phyloP scores from a whole-genome alignment of 2,113 vertebrate species.

The Panthera tigris region DNA sequence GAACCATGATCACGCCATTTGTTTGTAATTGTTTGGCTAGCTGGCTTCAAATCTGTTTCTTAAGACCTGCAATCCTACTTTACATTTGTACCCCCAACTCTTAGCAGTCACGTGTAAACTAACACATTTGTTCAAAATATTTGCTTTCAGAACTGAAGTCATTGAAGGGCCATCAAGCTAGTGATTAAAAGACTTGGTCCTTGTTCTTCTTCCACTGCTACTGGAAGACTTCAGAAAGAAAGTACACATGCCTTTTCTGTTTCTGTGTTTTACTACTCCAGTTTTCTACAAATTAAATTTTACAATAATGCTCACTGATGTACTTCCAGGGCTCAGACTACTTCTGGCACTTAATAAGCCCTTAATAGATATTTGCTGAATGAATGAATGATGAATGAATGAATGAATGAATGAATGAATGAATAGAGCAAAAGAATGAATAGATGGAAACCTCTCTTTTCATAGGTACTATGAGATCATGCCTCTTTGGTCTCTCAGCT shows the following conservation, averaged over 20 bases:
- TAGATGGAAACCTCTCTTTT: not conserved
- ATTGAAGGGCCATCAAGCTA: not conserved
- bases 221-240: not conserved
- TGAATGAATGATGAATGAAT: not conserved
- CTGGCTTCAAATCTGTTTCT: not conserved
- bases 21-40: not conserved
- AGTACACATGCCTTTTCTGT: not conserved
- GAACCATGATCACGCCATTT: fast-evolving
- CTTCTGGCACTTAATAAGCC: not conserved
- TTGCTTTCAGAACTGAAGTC: not conserved
- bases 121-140: not conserved
- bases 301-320: not conserved
- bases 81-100: not conserved
- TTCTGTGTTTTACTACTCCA: not conserved
- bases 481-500: not conserved
- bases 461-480: not conserved
- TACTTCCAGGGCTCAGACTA: not conserved
- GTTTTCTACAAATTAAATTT: not conserved
- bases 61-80: not conserved
- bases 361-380: not conserved
- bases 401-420: not conserved
- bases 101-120: not conserved
- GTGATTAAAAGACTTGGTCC: not conserved
- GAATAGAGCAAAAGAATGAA: not conserved
- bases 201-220: not conserved